Base-by-base conservation (phyloP, 2,888 invertebrate species). In the Petrophora chlorosata region DNA sequence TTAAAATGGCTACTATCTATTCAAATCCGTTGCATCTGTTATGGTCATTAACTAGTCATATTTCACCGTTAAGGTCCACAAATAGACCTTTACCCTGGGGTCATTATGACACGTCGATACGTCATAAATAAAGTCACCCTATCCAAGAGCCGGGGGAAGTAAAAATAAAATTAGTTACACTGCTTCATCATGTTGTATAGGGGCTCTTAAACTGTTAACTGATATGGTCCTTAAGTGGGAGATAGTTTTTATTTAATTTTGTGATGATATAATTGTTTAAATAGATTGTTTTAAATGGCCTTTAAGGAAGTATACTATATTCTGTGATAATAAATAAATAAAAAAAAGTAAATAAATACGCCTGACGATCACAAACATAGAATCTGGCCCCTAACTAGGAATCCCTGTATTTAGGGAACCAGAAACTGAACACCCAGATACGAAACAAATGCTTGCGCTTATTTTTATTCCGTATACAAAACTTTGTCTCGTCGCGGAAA, bases 91-190 rank as follows among this genome's bases (percentile, higher is more conserved):
- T 46, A 36, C 47, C 57, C 56, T 50, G 39, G 56, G 56, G 65
- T 63, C 70, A 63, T 72, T 56, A 66, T 57, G 39, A 53, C 54
- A 61, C 62, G 65, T 54, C 67, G 66, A 63, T 59, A 50, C 41
- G 42, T 61, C 66, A 63, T 69, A 66, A 72, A 74, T 66, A 66
- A 68, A 53, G 50, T 34, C 46, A 39, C 53, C 56, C 49, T 45
- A 50, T 52, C 42, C 51, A 41, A n/a, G n/a, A 25, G 10, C 26
- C 29, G 5, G 73, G 74, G 70, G 70, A 65, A 57, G 70, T 54
- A 68, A 70, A 70, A 77, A 77, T 76, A 72, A 76, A 75, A 78
- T 77, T 77, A 73, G 76, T 74, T 68, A 69, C 71, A 71, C 70
- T 68, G 63, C 68, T 65, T 55, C 65, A 73, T 71, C 70, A 67